Conservation (phyloP, 2,888 invertebrate species). For the Blastobasis lacticolella region DNA sequence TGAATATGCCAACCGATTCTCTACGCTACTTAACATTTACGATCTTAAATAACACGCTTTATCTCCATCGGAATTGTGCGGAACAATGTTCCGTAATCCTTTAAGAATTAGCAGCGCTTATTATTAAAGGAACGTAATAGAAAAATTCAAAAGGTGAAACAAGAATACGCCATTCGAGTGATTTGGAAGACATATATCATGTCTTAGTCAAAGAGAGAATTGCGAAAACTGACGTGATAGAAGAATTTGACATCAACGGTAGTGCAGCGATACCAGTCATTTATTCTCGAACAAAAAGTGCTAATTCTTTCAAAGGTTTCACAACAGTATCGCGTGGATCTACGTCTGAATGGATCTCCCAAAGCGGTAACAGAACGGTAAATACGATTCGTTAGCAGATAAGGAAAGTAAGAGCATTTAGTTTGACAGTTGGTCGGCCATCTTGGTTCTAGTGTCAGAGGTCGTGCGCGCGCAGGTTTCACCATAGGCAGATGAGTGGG, state of each 20-base stretch:
- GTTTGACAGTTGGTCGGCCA: constrained; percentile 58
- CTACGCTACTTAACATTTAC: constrained; percentile 38
- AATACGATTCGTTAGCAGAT: constrained; percentile 50
- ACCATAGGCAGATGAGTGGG: constrained; percentile 48
- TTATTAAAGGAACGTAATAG: constrained; percentile 13
- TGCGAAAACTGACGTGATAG: constrained; percentile 1
- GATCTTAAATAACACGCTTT: constrained; percentile 35
- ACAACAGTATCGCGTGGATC: constrained; percentile 33
- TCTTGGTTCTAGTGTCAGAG: constrained; percentile 61
- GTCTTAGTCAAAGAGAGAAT: background rate
- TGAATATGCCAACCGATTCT: constrained; percentile 21
- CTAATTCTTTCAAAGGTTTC: constrained; percentile 38
- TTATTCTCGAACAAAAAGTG: constrained; percentile 29
- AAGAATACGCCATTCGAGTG: no score
- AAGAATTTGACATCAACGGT: background rate
- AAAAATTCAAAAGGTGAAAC: background rate
- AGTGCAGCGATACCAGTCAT: constrained; percentile 18
- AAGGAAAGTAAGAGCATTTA: constrained; percentile 61
- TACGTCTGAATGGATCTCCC: constrained; percentile 36
- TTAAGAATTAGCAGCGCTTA: constrained; percentile 21
- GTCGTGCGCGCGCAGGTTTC: constrained; percentile 55
- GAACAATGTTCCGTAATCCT: constrained; percentile 23
- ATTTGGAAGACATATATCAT: no score
- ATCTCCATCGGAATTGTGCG: constrained; percentile 24
- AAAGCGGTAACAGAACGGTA: constrained; percentile 31